phyloP scores from a whole-genome alignment of 2,113 vertebrate species.

The Erythrolamprus reginae region DNA sequence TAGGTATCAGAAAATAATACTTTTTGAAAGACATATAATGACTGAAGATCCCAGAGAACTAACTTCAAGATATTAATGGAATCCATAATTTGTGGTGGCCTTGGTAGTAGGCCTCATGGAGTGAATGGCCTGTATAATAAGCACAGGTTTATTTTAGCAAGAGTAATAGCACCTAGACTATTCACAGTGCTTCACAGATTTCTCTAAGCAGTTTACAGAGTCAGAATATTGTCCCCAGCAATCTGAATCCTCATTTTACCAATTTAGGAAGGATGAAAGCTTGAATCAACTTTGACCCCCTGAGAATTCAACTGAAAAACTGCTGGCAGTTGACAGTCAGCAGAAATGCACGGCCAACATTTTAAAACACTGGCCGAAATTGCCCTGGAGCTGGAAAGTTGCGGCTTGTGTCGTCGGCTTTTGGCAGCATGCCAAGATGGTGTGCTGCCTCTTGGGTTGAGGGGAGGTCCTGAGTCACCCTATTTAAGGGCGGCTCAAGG shows the following conservation, averaged over 20 bases:
- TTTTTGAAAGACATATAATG: neutral
- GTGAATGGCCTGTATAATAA: neutral
- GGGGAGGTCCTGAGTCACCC: no score
- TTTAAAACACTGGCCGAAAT: no score
- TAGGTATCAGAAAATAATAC: neutral
- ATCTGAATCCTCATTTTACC: neutral
- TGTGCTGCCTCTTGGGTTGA: no score
- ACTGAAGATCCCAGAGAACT: neutral
- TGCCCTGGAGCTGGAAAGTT: no score
- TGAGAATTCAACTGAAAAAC: no score
- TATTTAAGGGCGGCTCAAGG: no score
- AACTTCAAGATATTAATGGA: neutral
- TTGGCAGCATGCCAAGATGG: no score
- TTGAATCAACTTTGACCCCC: neutral
- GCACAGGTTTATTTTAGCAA: neutral
- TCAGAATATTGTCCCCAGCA: neutral
- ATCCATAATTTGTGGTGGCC: neutral
- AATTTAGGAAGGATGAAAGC: neutral
- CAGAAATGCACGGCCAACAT: no score
- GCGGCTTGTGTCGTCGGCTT: no score
- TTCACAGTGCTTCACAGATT: neutral
- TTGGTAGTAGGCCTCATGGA: neutral
- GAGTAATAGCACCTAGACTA: neutral
- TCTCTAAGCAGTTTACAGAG: neutral
- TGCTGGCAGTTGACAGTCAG: neutral